Conservation (phyloP, 2,888 invertebrate species). For the Macrophya alboannulata region DNA sequence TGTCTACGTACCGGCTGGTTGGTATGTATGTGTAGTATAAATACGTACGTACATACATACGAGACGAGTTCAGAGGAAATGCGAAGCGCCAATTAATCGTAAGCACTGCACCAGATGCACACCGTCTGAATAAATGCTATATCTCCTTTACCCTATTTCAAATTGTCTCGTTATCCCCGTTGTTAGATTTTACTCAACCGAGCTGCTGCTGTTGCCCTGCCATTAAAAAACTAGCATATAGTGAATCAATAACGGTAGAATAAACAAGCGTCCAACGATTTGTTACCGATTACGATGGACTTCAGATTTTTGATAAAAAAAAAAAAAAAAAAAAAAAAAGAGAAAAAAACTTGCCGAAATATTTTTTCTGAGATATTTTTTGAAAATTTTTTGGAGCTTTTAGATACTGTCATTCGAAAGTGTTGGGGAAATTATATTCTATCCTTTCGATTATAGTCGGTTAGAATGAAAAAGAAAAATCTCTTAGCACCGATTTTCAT, state of each 20-base stretch:
- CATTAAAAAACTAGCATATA: no score
- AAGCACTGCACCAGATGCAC: neutral
- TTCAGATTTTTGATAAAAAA: neutral
- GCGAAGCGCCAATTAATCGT: constrained; percentile 29
- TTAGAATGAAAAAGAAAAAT: neutral
- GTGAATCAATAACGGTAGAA: no score
- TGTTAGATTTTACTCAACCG: neutral
- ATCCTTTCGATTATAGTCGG: no score
- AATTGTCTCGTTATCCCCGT: neutral
- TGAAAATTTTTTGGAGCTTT: no score
- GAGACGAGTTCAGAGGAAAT: constrained; percentile 18
- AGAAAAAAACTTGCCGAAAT: no score
- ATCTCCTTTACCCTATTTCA: constrained; percentile 20
- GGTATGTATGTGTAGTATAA: no score
- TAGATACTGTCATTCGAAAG: no score
- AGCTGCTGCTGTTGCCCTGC: neutral
- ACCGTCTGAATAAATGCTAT: neutral
- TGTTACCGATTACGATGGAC: neutral
- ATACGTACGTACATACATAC: no score
- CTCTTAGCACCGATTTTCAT: neutral
- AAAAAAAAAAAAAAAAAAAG: neutral
- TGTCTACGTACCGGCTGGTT: no score
- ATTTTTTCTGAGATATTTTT: no score
- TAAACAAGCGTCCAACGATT: no score
- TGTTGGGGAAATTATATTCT: no score